Evolutionary conservation across 2,797 vertebrate genomes (phyloP), one percentile per base, ranked within the genome.

Genomic region (Phrynocephalus guinanensis): DNA sequence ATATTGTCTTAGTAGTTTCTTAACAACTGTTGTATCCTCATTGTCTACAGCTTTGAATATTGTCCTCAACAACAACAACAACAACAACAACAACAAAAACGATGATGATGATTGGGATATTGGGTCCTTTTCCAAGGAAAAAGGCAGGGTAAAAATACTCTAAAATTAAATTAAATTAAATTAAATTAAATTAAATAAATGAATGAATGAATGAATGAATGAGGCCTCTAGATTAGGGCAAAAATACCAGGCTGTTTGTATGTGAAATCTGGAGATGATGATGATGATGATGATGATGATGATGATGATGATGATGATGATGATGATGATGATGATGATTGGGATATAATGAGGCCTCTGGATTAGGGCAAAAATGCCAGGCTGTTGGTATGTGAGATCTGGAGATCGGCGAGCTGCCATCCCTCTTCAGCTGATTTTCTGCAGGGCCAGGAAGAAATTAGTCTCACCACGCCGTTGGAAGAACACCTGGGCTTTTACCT

Each of bases 391-490:
- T 96, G 96, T 93, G 93, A 92, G 94, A 95, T 90, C 52, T 89
- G 96, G 95, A 95, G 96, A 95, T 91, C 95, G 28, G 91, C 93
- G 96, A 96, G 95, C 96, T 96, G 95, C 95, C 91, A 93, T 92
- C 82, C 88, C 77, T 91, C 94, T 95, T 96, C 96, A 96, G 95
- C 96, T 96, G 95, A 91, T 26, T 93, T 96, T 94, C 96, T 95
- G 95, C 93, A 93, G 93, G 96, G 96, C 93, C 95, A 97, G 97
- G 97, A 97, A 97, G 96, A 96, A 97, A 97, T 97, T 96, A 96
- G 97, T 96, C 96, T 97, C 96, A 97, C 94, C 87, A 95, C 91
- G 86, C 92, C 94, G 94, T 96, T 95, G 94, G 96, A 97, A 97
- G 95, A 95, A 95, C 96, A 97, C 96, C 96, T 97, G 97, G 96